Base-by-base conservation (phyloP, 1,140 invertebrate species). In the Psilanteris sp. region DNA sequence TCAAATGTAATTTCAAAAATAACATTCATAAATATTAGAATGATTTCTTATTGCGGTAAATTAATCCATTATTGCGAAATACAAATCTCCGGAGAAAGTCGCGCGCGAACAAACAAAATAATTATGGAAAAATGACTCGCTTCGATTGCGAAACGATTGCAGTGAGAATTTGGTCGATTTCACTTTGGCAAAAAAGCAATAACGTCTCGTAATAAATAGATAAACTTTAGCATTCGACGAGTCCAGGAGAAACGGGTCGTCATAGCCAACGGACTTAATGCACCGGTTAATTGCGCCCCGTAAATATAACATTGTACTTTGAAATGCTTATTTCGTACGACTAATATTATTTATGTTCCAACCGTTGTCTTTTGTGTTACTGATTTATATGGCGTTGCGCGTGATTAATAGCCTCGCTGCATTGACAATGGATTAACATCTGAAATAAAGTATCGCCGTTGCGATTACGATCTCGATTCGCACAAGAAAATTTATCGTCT, bases 321-420 rank as follows among this genome's bases (percentile, higher is more conserved):
- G n/a, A n/a, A 27, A 41, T 22, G 50, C 48, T 59, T 52, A 62
- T 57, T 77, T 77, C 20, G 31, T 16, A 20, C 36, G 44, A 24
- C 36, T 77, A 43, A 71, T 71, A 77, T 77, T 64, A 68, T 64
- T 70, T 70, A 70, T 55, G 64, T 37, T 9, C 39, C 66, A 57
- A 37, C 52, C 48, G 52, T 66, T 71, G 59, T 44, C 59, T 64
- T 77, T 77, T 61, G 59, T 37, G 9, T 18, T 16, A 13, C 41
- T 50, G 73, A 57, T 68, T 77, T 55, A 54, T 54, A 22, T 4
- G 4, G 14, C 11, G 3, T 4, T 6, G 31, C n/a, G 44, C 13
- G 29, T 66, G 70, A 66, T 59, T 67, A 54, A 74, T 61, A 22
- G 8, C 9, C 7, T 8, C 18, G 29, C 18, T 37, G 31, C 57